These are phyloP conservation scores for Falco peregrinus DNA, from an alignment of 2,797 vertebrate genomes.

Conservation along the genomic window DNA sequence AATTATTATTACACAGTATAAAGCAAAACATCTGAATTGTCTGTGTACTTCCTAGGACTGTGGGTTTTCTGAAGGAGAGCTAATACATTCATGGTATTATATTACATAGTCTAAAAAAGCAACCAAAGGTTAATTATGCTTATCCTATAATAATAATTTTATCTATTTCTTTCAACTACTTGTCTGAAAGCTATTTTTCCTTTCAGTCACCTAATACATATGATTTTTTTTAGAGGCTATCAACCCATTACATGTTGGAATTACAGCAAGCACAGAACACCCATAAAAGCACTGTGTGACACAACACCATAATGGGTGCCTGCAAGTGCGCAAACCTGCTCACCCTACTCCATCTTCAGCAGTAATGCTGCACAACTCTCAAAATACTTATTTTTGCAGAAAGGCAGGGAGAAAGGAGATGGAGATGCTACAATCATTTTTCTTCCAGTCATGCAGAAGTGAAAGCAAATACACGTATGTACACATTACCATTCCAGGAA, in stretches of 20 bases:
- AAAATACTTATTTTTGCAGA: neutral
- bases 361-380: neutral
- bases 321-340: neutral
- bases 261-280: neutral
- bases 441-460: neutral
- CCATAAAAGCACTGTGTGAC: neutral
- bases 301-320: neutral
- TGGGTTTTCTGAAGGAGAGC: neutral
- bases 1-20: neutral
- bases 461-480: neutral
- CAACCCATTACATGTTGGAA: neutral
- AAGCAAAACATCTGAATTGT: neutral
- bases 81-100: neutral
- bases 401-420: neutral
- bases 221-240: neutral
- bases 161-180: neutral
- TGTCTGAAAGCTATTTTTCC: neutral
- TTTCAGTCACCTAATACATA: neutral
- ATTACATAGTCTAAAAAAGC: neutral
- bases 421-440: neutral
- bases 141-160: neutral
- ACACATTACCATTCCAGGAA: neutral
- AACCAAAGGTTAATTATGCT: neutral
- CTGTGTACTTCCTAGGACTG: neutral
- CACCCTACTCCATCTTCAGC: neutral